Evolutionary conservation across 2,113 vertebrate species (phyloP).

Genomic region (Rhinopomastus cyanomelas): DNA sequence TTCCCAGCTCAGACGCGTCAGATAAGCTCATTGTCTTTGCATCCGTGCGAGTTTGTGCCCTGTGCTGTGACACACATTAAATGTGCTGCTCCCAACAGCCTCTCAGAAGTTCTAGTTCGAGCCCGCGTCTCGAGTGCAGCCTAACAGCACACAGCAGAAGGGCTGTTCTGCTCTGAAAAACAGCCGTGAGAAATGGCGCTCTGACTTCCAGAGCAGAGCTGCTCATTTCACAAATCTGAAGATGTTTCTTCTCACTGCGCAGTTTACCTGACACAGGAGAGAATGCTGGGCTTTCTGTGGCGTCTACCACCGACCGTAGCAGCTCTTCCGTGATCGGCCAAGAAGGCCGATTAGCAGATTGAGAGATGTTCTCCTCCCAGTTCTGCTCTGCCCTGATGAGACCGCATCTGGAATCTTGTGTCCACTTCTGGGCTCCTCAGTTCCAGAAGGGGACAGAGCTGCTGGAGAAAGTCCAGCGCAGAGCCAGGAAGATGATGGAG

Average conservation of each 20-base stretch:
- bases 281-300: background rate
- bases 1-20: background rate
- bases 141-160: conserved; percentile 25
- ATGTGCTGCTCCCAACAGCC: background rate
- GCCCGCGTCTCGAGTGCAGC: background rate
- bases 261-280: conserved; percentile 30
- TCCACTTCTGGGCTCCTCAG: too few relatives aligned
- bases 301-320: background rate
- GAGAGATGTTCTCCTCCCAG: too few relatives aligned
- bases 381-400: too few relatives aligned
- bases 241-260: conserved; percentile 25
- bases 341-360: too few relatives aligned
- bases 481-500: too few relatives aligned
- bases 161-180: background rate
- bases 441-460: too few relatives aligned
- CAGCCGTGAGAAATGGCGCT: conserved; percentile 23
- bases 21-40: conserved; percentile 38
- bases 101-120: conserved; percentile 33
- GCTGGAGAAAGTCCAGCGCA: too few relatives aligned
- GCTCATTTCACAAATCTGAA: conserved; percentile 46
- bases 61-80: conserved; percentile 13
- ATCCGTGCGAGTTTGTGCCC: background rate
- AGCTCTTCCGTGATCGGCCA: background rate
- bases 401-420: too few relatives aligned
- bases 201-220: conserved; percentile 30